Percentiles rank a stretch among this genome's conserved stretches.
phyloP scores from a whole-genome alignment of 2,113 vertebrate genomes.

The Isurus oxyrinchus region DNA sequence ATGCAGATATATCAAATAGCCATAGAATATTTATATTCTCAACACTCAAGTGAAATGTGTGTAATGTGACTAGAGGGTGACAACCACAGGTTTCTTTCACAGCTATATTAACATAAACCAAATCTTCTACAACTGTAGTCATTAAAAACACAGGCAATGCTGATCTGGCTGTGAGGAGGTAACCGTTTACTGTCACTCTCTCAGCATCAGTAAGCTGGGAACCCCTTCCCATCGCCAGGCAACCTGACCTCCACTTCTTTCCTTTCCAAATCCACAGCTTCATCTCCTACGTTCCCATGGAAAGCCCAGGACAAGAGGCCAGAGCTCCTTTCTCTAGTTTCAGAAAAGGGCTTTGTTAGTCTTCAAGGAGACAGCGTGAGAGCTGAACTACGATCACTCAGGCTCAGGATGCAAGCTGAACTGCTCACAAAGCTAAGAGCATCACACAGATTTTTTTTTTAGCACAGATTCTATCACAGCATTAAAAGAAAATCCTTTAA shows the following conservation, averaged over 20 bases:
- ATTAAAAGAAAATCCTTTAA: not conserved
- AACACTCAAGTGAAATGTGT: not conserved
- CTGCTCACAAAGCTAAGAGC: not conserved
- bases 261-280: slow-evolving; percentile 48
- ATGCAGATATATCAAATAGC: not conserved
- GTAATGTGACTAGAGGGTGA: not conserved
- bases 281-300: slow-evolving; percentile 79
- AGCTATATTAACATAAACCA: slow-evolving; percentile 38
- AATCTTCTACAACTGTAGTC: slow-evolving; percentile 52
- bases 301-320: slow-evolving; percentile 70
- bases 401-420: not conserved
- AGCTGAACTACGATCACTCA: slow-evolving; percentile 51
- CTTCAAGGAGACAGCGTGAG: slow-evolving; percentile 82
- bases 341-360: slow-evolving; percentile 96
- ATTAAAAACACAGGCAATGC: slow-evolving; percentile 44
- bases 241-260: slow-evolving; percentile 65
- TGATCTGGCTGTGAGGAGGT: not conserved
- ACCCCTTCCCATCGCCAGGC: slow-evolving; percentile 63
- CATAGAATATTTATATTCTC: not conserved
- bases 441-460: not conserved
- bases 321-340: slow-evolving; percentile 72
- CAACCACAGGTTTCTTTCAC: no score
- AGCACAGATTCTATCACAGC: not conserved
- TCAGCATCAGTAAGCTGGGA: slow-evolving; percentile 46
- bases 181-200: slow-evolving; percentile 37